These are phyloP conservation scores for Telenomus remus DNA, from an alignment of 1,140 invertebrate genomes.

Conservation along the genomic window DNA sequence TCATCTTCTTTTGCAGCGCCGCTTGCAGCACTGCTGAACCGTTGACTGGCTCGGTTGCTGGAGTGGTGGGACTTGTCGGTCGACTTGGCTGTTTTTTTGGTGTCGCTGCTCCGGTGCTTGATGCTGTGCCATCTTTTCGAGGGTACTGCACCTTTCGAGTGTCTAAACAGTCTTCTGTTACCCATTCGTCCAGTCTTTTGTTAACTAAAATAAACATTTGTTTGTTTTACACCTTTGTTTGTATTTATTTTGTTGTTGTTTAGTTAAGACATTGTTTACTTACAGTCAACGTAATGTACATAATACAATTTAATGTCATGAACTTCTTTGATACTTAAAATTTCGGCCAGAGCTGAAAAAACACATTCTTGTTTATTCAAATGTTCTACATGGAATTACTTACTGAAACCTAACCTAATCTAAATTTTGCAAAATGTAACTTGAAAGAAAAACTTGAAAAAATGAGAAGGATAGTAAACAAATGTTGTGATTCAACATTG, in stretches of 20 bases:
- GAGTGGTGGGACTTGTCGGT: slow-evolving; percentile 78
- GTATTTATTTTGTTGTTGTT: too few species aligned
- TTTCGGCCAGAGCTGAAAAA: slow-evolving; percentile 90
- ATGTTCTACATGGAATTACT: too few species aligned
- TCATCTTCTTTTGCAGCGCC: slow-evolving; percentile 87
- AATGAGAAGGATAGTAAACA: too few species aligned
- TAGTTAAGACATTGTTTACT: too few species aligned
- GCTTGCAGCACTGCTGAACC: slow-evolving; percentile 86
- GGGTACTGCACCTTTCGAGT: slow-evolving; percentile 94
- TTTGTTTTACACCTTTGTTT: too few species aligned
- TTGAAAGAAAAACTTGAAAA: too few species aligned
- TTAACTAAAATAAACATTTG: slow-evolving; percentile 85
- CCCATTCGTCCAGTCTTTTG: slow-evolving; percentile 98
- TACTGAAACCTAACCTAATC: too few species aligned
- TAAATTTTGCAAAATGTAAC: too few species aligned
- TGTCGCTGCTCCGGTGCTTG: slow-evolving; percentile 84
- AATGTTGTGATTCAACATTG: too few species aligned
- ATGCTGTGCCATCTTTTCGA: slow-evolving; percentile 84
- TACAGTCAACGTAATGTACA: slow-evolving; percentile 98
- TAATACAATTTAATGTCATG: slow-evolving; percentile 88
- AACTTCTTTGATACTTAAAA: slow-evolving; percentile 93
- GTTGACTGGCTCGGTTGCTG: slow-evolving; percentile 81
- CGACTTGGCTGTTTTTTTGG: slow-evolving; percentile 83
- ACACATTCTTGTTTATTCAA: too few species aligned
- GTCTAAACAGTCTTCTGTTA: slow-evolving; percentile 93